Evolutionary conservation across 92 coral and sea anemone species (phyloP), one percentile per base, ranked within the genome.

Genomic region (Scolanthus callimorphus): DNA sequence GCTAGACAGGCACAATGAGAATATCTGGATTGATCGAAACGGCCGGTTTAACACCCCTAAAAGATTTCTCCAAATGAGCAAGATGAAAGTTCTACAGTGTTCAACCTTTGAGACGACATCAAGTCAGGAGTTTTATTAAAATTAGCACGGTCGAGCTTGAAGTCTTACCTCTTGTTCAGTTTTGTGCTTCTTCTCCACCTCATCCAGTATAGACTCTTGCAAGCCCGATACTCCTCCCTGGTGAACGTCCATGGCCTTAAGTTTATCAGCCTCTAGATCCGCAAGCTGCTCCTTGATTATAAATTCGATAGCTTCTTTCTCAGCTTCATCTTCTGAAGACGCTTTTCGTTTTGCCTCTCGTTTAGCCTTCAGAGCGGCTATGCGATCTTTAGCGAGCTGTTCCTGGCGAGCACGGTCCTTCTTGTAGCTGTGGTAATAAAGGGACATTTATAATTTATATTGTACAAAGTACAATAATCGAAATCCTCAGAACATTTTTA

Each of bases 391-490:
- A 3, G 98, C 98, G 3, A 92, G 83, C 62, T 84, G 96, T 29
- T 92, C 96, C 54, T 88, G 98, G 0, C 98, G 90, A 0, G 94
- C 73, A 13, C 98, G 89, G 53, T 92, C 90, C 68, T 89, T 84
- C 57, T 79, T 82, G 74, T 77, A 84, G 57, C 98, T 92, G 28
- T 8, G 4, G 41, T n/a, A n/a, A n/a, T n/a, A n/a, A n/a, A n/a
- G n/a, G n/a, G n/a, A n/a, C n/a, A n/a, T n/a, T n/a, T n/a, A n/a
- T n/a, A n/a, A n/a, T n/a, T n/a, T n/a, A n/a, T n/a, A n/a, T n/a
- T n/a, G n/a, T n/a, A n/a, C n/a, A n/a, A n/a, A n/a, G n/a, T n/a
- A n/a, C n/a, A n/a, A n/a, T n/a, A n/a, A n/a, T n/a, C n/a, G n/a
- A n/a, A n/a, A n/a, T n/a, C n/a, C n/a, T n/a, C n/a, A n/a, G n/a